phyloP scores from a whole-genome alignment of 2,888 invertebrate genomes.

The Cantharis rustica region DNA sequence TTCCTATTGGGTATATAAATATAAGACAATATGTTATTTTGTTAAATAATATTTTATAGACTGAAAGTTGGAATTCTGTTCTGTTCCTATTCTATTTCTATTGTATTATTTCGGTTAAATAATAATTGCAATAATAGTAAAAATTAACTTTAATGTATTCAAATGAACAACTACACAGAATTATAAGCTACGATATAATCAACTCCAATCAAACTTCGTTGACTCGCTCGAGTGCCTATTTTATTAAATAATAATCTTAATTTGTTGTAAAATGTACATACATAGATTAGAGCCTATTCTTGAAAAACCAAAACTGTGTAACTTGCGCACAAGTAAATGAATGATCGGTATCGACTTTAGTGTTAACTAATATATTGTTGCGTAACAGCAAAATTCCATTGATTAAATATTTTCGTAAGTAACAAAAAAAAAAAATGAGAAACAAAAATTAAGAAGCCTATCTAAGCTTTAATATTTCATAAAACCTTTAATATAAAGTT shows the following conservation, averaged over 20 bases:
- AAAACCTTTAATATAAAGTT: neutral
- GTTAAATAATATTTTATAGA: neutral
- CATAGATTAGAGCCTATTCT: neutral
- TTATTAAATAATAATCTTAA: constrained; percentile 15
- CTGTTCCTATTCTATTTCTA: no score
- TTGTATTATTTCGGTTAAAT: neutral
- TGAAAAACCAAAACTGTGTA: constrained; percentile 6
- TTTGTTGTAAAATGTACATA: neutral
- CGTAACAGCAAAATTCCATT: constrained; percentile 9
- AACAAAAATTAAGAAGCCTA: neutral
- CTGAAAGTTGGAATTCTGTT: neutral
- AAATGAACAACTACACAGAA: constrained; percentile 6
- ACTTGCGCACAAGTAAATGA: constrained; percentile 15
- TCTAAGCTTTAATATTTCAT: neutral
- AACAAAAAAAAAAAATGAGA: neutral
- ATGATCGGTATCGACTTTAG: constrained; percentile 16
- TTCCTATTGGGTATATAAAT: no score
- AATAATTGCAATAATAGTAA: neutral
- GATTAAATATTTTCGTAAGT: neutral
- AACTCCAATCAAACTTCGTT: constrained; percentile 22
- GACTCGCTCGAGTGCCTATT: constrained; percentile 8
- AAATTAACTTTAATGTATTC: constrained; percentile 16
- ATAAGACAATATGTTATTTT: no score
- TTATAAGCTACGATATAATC: constrained; percentile 9
- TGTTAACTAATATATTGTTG: constrained; percentile 12